Evolutionary conservation across 1,140 invertebrate genomes (phyloP), one percentile per base, ranked within the genome.

Genomic region (Whitmania pigra): DNA sequence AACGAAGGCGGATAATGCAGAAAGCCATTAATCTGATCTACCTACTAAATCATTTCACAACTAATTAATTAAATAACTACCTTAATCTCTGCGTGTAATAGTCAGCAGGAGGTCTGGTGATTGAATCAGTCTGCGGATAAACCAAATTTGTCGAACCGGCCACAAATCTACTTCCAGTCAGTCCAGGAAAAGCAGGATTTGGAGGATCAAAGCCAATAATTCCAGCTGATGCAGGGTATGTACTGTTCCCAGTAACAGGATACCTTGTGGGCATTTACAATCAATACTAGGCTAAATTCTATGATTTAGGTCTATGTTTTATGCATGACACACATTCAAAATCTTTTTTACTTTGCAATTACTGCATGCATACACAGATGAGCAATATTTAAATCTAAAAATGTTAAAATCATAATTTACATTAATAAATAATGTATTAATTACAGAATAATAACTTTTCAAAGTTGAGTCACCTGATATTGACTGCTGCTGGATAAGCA

Each of bases 401-500:
- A 7, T 15, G 9, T n/a, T n/a, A 57, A 57, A 57, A 57, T n/a
- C 54, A 25, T 57, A 25, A 2, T 57, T 9, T n/a, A 5, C 54
- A 57, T 57, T 57, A 20, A 57, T n/a, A 57, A 57, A 57, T 57
- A n/a, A 3, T 36, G 25, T 25, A 57, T 57, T 57, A 25, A 63
- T 15, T 63, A 63, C 22, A 25, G 4, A 3, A n/a, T 63, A 63
- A 18, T 7, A 63, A 25, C 22, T 11, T 25, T 63, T 13, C 9
- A 63, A 63, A 63, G 13, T 18, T 63, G 29, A 63, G 29, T 0
- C 57, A 63, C 57, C 57, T 22, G 22, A 63, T 63, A n/a, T 63
- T 63, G 57, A 63, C 57, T 22, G 57, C 57, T 63, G 57, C 29
- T 63, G 57, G 57, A 31, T 25, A 63, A 63, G 57, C 29, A 63